Percentiles rank a stretch among this genome's conserved stretches.
phyloP scores from a whole-genome alignment of 2,113 vertebrate genomes.

The Cheirogaleus medius region DNA sequence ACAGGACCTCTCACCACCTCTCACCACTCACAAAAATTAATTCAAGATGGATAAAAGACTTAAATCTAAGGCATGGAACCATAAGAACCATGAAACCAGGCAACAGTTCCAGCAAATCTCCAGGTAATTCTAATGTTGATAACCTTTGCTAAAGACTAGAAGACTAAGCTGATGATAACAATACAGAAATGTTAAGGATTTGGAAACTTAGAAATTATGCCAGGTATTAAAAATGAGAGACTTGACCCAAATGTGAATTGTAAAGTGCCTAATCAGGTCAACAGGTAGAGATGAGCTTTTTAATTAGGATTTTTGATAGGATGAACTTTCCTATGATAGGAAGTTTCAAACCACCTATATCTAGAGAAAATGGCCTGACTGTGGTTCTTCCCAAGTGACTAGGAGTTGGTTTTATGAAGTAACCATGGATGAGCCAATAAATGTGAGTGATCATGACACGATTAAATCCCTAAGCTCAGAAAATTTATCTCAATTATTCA shows the following conservation, averaged over 20 bases:
- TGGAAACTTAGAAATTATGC: constrained; percentile 21
- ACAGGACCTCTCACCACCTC: too few relatives aligned
- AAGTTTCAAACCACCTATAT: neutral
- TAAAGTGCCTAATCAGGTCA: constrained; percentile 2
- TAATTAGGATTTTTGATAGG: constrained; percentile 17
- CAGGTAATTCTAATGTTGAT: neutral
- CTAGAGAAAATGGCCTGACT: neutral
- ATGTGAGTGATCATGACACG: neutral
- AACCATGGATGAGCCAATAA: neutral
- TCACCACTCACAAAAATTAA: too few relatives aligned
- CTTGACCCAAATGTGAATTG: constrained; percentile 10
- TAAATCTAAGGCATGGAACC: too few relatives aligned
- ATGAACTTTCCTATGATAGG: neutral
- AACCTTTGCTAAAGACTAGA: neutral
- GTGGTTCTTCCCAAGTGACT: neutral
- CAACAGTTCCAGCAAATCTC: neutral
- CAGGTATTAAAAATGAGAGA: neutral
- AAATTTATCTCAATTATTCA: neutral
- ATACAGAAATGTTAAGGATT: neutral
- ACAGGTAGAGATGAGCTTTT: constrained; percentile 10
- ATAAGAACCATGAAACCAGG: too few relatives aligned
- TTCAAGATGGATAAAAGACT: too few relatives aligned
- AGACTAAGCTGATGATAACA: neutral
- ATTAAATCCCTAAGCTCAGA: neutral
- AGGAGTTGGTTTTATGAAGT: neutral